Conservation (phyloP, 1,140 invertebrate species). For the Atopsyche davidsoni region DNA sequence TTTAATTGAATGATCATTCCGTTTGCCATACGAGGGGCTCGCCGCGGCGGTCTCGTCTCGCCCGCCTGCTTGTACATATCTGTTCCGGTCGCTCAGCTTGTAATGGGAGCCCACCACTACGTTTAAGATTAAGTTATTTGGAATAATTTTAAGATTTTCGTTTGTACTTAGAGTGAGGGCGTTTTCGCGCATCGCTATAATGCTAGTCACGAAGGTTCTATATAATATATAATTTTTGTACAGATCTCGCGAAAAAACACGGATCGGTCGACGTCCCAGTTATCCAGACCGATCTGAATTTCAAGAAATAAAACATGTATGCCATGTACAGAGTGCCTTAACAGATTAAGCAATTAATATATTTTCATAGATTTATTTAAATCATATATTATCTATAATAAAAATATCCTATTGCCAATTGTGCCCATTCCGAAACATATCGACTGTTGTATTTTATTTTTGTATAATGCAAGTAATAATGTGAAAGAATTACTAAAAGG, state of each 20-base stretch:
- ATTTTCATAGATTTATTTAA: conserved; percentile 31
- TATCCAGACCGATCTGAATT: too few relatives aligned
- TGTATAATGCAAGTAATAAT: conserved; percentile 14
- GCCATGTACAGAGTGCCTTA: conserved; percentile 32
- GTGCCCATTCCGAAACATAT: conserved; percentile 6
- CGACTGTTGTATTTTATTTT: conserved; percentile 11
- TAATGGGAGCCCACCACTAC: conserved; percentile 22
- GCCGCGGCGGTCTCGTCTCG: too few relatives aligned
- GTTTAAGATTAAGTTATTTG: conserved; percentile 25
- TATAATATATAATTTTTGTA: conserved; percentile 27
- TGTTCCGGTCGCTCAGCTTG: not conserved
- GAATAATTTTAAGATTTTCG: conserved; percentile 10
- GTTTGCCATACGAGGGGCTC: too few relatives aligned
- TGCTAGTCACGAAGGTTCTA: conserved; percentile 31
- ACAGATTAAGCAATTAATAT: conserved; percentile 31
- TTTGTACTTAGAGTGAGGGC: conserved; percentile 23
- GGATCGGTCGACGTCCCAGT: too few relatives aligned
- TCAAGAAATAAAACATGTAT: conserved; percentile 20
- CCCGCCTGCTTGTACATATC: too few relatives aligned
- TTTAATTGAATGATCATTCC: conserved; percentile 13
- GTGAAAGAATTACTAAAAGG: conserved; percentile 17
- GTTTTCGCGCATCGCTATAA: conserved; percentile 17
- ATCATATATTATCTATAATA: conserved; percentile 23
- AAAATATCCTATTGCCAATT: conserved; percentile 3
- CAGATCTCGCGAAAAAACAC: conserved; percentile 30